These are phyloP conservation scores for Epizoanthus scotinus DNA, from an alignment of 92 coral and sea anemone genomes.

Conservation along the genomic window DNA sequence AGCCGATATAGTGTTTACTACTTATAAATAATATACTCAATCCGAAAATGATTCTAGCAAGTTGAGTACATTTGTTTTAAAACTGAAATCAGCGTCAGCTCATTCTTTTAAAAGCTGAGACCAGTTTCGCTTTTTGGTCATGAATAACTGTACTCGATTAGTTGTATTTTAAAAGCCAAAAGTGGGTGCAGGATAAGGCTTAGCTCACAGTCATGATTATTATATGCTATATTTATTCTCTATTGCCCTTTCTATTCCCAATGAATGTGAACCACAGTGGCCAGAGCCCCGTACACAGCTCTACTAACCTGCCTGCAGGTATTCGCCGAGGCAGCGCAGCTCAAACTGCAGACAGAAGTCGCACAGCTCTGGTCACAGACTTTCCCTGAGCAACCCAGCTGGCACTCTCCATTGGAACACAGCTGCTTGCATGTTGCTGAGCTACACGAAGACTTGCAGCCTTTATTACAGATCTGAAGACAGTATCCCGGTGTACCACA, in stretches of 20 bases:
- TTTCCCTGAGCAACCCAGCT: constrained; percentile 22
- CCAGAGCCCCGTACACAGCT: background rate
- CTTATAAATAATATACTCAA: too few relatives aligned
- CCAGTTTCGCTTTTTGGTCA: too few relatives aligned
- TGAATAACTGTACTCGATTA: too few relatives aligned
- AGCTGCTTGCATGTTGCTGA: constrained; percentile 29
- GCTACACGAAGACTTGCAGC: constrained; percentile 10
- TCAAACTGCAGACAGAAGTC: constrained; percentile 19
- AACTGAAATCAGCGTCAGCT: too few relatives aligned
- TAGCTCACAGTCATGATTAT: too few relatives aligned
- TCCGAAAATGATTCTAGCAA: too few relatives aligned
- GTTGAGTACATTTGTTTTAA: too few relatives aligned
- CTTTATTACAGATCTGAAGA: constrained; percentile 33
- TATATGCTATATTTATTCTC: background rate
- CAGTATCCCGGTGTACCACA: constrained; percentile 17
- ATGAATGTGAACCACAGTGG: background rate
- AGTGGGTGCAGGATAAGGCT: too few relatives aligned
- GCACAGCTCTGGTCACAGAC: constrained; percentile 32
- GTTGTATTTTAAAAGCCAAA: too few relatives aligned
- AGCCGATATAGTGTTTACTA: too few relatives aligned
- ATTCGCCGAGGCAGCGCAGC: constrained; percentile 5
- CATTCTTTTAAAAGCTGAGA: too few relatives aligned
- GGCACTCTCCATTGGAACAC: constrained; percentile 24
- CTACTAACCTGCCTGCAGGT: constrained; percentile 17
- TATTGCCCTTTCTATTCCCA: background rate